Conservation (phyloP, 1,140 invertebrate genomes). For the Lordiphosa stackelbergi region DNA sequence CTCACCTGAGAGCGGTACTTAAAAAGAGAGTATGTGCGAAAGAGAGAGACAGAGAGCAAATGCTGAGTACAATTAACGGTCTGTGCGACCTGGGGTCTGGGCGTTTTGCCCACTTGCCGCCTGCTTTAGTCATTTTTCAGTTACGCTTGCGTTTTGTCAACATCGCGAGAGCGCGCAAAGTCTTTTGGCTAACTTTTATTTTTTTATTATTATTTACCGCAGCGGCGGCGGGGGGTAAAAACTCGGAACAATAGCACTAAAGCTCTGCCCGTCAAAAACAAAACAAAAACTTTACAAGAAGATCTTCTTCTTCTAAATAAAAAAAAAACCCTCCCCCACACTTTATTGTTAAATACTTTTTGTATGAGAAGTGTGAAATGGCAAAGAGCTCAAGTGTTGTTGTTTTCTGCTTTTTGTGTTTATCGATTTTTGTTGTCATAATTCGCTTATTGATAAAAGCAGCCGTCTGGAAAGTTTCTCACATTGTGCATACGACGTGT, state of each 20-base stretch:
- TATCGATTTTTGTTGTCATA: conserved; percentile 50
- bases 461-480: conserved; percentile 47
- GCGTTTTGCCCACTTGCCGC: conserved; percentile 58
- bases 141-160: conserved; percentile 73
- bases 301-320: conserved; percentile 8
- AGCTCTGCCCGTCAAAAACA: conserved; percentile 5
- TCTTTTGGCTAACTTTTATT: conserved; percentile 31
- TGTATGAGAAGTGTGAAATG: conserved; percentile 36
- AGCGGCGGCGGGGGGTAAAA: background rate
- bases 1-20: conserved; percentile 13
- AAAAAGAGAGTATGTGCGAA: conserved; percentile 17
- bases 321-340: conserved; percentile 10
- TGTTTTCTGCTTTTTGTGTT: conserved; percentile 18
- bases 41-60: conserved; percentile 5
- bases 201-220: conserved; percentile 21
- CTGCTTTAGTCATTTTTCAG: conserved; percentile 71
- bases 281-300: conserved; percentile 4
- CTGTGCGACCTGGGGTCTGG: conserved; percentile 35
- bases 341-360: conserved; percentile 33
- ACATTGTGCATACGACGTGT: conserved; percentile 59
- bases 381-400: conserved; percentile 25
- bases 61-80: conserved; percentile 44
- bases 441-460: conserved; percentile 28
- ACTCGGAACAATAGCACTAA: conserved; percentile 22
- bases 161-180: conserved; percentile 61